Evolutionary conservation across 2,797 vertebrate genomes (phyloP), one percentile per base, ranked within the genome.

Genomic region (Melanitta fusca): DNA sequence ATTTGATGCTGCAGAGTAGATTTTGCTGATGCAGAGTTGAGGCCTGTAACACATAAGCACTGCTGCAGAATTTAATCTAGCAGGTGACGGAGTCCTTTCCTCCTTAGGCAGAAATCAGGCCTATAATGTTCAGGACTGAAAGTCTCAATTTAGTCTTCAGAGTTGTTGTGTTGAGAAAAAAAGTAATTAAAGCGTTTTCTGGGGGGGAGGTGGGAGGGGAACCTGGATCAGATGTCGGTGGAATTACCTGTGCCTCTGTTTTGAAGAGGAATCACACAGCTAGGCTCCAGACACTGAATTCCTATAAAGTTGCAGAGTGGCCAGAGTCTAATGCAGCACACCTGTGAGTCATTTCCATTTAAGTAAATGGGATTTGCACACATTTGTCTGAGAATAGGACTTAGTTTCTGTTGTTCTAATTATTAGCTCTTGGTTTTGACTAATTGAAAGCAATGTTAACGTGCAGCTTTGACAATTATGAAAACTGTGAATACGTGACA

Each of bases 341-440:
- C 86, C 85, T 88, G 81, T 80, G 78, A 94, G 88, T 73, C 45
- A 24, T 92, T 96, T 27, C 65, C 72, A 65, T 65, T 69, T 61
- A 45, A 62, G 61, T 75, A 80, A 95, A 94, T 92, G 81, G 72
- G 81, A 93, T 96, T 96, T 96, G 65, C 93, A 96, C 78, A 61
- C 68, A 16, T 86, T 93, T 88, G 85, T 89, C 92, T 95, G 91
- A 86, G 86, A 88, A 78, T 1, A 70, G 77, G 81, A 74, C 93
- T 96, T 94, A 4, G 8, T 64, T 91, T 88, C 54, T 83, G 16
- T 73, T 62, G 25, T 22, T 74, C 61, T 90, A 74, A 65, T 95
- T 92, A 87, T 77, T 94, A 91, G 68, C 51, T 91, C 34, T 47
- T 88, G 78, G 45, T 28, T 95, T 86, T 92, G 58, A 82, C 5